Base-by-base conservation (phyloP, 1,140 invertebrate genomes). In the Drosophila murphyi region DNA sequence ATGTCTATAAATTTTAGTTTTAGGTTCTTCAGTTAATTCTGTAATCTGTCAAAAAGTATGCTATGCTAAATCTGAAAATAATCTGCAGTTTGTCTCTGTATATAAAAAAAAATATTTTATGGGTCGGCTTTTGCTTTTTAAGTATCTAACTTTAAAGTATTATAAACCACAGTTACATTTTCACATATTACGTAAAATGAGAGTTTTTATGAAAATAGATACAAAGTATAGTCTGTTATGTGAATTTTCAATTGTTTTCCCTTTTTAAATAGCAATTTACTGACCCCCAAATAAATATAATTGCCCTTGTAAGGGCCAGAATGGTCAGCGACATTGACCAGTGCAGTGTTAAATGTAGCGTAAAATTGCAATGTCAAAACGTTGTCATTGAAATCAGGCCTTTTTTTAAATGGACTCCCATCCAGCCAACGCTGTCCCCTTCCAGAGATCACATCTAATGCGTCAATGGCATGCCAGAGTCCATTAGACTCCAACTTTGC, bases 291-390 rank as follows among this genome's bases (percentile, higher is more conserved):
- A 10, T 39, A 20, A 32, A 2, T 31, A 7, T 12, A 28, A 5
- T 55, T 41, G 12, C 56, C 68, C 62, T 39, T 55, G 20, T 20
- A 20, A 20, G 20, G 0, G 20, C 50, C n/a, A 28, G 56, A 67
- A 60, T 64, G 63, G 74, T 82, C 55, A 72, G 31, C 65, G 76
- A 69, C 81, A 74, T 51, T 74, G 32, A 65, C 52, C 65, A 61
- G 55, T 75, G 65, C 8, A 57, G 62, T 75, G 83, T 80, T 82
- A 64, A 87, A 87, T 87, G 77, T 69, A 80, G 83, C 85, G 73
- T 88, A 82, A 88, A 87, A 87, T 88, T 78, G 80, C 79, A 71
- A 70, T 70, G 81, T 51, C 61, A 77, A 69, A 87, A 76, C 63
- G 54, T 77, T 68, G 57, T 61, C 72, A 67, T 74, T 59, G 63